These are phyloP conservation scores for Caenorhabditis sp. DNA, from an alignment of 2,888 invertebrate genomes.

Conservation along the genomic window DNA sequence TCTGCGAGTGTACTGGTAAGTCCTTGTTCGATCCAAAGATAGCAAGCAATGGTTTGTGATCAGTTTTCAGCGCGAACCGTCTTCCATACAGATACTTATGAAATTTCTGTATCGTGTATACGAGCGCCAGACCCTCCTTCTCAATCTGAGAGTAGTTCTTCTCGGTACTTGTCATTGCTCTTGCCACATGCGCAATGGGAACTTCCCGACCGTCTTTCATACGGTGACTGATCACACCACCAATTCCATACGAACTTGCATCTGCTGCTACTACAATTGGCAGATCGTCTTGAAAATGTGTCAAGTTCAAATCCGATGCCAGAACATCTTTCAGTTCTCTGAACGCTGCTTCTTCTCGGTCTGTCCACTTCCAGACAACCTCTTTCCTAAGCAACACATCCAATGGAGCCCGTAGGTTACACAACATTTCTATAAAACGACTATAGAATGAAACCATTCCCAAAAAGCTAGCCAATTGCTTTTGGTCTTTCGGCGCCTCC, in stretches of 20 bases:
- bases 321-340: conserved; percentile 21
- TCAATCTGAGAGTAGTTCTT: conserved; percentile 30
- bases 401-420: not conserved
- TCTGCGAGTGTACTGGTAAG: conserved; percentile 10
- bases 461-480: conserved; percentile 20
- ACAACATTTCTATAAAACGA: not conserved
- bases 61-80: conserved; percentile 22
- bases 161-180: conserved; percentile 17
- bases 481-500: conserved; percentile 13
- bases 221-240: conserved; percentile 14
- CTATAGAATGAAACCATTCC: conserved; percentile 15
- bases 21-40: conserved; percentile 28
- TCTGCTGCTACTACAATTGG: conserved; percentile 6
- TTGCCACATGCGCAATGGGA: conserved; percentile 11
- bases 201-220: conserved; percentile 15
- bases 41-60: conserved; percentile 27
- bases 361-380: conserved; percentile 18
- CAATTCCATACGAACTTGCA: conserved; percentile 4
- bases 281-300: conserved; percentile 4
- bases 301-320: not conserved
- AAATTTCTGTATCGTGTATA: conserved; percentile 20
- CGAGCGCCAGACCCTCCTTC: conserved; percentile 30
- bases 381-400: conserved; percentile 12
- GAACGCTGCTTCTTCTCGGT: conserved; percentile 19
- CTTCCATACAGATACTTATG: conserved; percentile 32